Evolutionary conservation across 2,888 invertebrate genomes (phyloP), one percentile per base, ranked within the genome.

Genomic region (Macrophya alboannulata): DNA sequence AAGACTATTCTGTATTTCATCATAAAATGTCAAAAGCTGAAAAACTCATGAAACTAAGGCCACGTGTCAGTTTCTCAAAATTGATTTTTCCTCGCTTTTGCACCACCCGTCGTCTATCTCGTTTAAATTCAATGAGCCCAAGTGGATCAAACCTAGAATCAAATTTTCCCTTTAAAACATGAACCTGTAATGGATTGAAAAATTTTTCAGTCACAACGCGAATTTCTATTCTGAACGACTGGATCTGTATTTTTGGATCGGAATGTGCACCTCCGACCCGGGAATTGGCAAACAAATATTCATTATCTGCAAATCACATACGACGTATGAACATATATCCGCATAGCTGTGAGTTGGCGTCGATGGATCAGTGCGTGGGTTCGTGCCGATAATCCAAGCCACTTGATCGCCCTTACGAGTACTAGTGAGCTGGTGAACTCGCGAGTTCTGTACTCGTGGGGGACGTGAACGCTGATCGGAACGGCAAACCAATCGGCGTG

Each of bases 341-440:
- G 51, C 15, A 40, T n/a, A 71, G 40, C 71, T n/a, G 8, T 9
- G 71, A 40, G 45, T 25, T 74, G 43, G 72, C 77, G 77, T 77
- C 17, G 77, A 37, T 77, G 51, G 31, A 55, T 55, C 51, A 25
- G 51, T 77, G 77, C 51, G 77, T 81, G 81, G 81, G 81, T 59
- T 81, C 59, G 81, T 81, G 62, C 81, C 81, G 81, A 81, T 81
- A 81, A 81, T 81, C 81, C 62, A 10, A 62, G 21, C 59, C 81
- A 81, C 81, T 81, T 81, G 81, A 62, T 81, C 81, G 59, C 81
- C n/a, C 62, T 81, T 62, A 81, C 81, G n/a, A 81, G 62, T 43
- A 40, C 59, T 43, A 25, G 62, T 43, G 59, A 76, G 74, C 74
- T 76, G 21, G 74, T 40, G 79, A 81, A 21, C 79, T 79, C 79